Evolutionary conservation across 2,797 vertebrate species (phyloP).

Genomic region (Rhadinocentrus ornatus): DNA sequence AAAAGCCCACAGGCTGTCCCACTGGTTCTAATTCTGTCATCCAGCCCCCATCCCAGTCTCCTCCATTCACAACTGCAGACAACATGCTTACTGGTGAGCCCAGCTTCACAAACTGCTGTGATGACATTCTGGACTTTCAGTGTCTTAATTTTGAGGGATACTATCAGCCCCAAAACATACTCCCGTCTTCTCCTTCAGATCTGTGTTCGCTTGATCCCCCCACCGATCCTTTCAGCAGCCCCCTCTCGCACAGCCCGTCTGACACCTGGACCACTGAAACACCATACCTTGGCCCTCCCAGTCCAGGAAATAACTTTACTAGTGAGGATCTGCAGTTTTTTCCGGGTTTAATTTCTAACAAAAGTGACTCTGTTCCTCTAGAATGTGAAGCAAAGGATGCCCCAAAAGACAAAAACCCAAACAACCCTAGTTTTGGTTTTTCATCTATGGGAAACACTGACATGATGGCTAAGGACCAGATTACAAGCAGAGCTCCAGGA

Average conservation of each 20-base stretch:
- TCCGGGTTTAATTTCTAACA: constrained; percentile 76
- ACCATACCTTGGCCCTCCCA: constrained; percentile 84
- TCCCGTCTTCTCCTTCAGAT: constrained; percentile 81
- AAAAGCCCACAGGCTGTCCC: constrained; percentile 65
- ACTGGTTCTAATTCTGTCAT: constrained; percentile 69
- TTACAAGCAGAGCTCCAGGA: constrained; percentile 63
- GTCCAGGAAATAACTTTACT: constrained; percentile 82
- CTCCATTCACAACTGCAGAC: constrained; percentile 74
- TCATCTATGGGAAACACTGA: constrained; percentile 59
- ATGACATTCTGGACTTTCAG: constrained; percentile 84
- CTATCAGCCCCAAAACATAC: constrained; percentile 82
- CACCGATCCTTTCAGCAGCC: constrained; percentile 84
- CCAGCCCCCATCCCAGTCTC: constrained; percentile 78
- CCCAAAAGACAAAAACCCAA: constrained; percentile 71
- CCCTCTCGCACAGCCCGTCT: constrained; percentile 84
- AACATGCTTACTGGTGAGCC: constrained; percentile 80
- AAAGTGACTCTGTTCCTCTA: constrained; percentile 70
- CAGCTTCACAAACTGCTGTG: constrained; percentile 82
- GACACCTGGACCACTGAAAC: constrained; percentile 84
- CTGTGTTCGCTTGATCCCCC: constrained; percentile 82
- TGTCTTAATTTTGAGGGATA: constrained; percentile 86
- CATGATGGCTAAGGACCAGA: constrained; percentile 63
- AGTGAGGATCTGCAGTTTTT: constrained; percentile 82
- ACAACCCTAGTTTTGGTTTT: constrained; percentile 64
- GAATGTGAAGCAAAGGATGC: constrained; percentile 68